phyloP scores from a whole-genome alignment of 2,113 vertebrate genomes.

The Ptychochromis oligacanthus region DNA sequence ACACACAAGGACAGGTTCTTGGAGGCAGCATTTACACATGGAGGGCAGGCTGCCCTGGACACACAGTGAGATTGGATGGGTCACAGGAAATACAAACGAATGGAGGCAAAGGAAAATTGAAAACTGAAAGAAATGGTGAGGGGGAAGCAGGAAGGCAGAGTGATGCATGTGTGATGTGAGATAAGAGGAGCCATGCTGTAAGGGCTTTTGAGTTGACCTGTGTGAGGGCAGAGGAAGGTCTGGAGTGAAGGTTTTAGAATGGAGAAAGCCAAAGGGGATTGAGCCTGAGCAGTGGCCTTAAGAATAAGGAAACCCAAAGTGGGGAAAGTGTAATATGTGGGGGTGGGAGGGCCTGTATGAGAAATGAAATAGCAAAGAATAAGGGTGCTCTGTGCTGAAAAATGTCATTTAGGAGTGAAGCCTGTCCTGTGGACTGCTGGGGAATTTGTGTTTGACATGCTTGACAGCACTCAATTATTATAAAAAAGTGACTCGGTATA shows the following conservation, averaged over 20 bases:
- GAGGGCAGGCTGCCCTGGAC: slow-evolving; percentile 28
- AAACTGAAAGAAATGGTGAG: slow-evolving; percentile 30
- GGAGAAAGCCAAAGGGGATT: slow-evolving; percentile 1
- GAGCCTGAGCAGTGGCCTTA: not conserved
- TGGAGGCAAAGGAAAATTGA: slow-evolving; percentile 53
- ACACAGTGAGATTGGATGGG: slow-evolving; percentile 44
- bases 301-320: not conserved
- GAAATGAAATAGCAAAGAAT: not conserved
- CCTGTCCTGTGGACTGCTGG: slow-evolving; percentile 7
- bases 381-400: not conserved
- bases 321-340: not conserved
- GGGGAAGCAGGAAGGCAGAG: slow-evolving; percentile 18
- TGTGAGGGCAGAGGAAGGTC: slow-evolving; percentile 19
- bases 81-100: slow-evolving; percentile 47
- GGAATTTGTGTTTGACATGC: slow-evolving; percentile 27
- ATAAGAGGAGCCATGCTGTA: slow-evolving; percentile 53
- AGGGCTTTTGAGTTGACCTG: slow-evolving; percentile 61
- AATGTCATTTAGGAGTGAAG: not conserved
- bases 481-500: slow-evolving; percentile 6
- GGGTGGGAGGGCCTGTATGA: not conserved
- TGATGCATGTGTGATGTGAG: slow-evolving; percentile 55
- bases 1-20: slow-evolving; percentile 23
- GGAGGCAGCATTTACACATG: slow-evolving; percentile 41
- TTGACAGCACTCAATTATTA: slow-evolving; percentile 39
- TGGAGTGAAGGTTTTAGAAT: slow-evolving; percentile 10